Evolutionary conservation across 2,113 vertebrate genomes (phyloP).

Genomic region (Isichthys henryi): DNA sequence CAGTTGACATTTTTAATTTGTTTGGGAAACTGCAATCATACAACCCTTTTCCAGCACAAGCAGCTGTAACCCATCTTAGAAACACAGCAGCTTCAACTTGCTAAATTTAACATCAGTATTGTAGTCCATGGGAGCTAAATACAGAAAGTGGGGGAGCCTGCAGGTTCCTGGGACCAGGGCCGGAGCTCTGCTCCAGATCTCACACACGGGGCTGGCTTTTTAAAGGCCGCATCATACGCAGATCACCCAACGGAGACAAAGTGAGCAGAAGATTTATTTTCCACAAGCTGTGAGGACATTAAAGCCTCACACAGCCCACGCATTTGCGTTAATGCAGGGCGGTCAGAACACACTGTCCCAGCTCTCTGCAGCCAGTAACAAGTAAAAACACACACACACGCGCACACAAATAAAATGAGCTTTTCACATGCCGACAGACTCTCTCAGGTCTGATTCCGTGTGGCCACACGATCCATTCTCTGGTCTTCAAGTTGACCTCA

Average conservation of each 20-base stretch:
- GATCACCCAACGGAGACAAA: constrained; percentile 1
- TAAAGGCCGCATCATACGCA: neutral
- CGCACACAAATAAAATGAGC: neutral
- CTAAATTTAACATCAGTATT: neutral
- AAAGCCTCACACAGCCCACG: neutral
- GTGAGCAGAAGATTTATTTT: neutral
- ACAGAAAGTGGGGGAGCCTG: neutral
- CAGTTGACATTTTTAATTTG: neutral
- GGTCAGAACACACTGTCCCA: neutral
- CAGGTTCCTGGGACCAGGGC: neutral
- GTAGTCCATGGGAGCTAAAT: neutral
- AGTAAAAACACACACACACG: neutral
- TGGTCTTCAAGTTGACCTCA: neutral
- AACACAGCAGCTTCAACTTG: neutral
- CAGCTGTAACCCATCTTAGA: neutral
- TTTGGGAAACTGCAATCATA: neutral
- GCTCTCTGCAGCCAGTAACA: neutral
- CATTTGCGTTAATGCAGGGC: neutral
- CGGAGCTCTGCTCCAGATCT: neutral
- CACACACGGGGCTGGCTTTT: neutral
- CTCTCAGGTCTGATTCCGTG: neutral
- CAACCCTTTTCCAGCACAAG: neutral
- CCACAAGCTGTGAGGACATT: constrained; percentile 1
- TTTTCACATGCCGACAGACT: neutral
- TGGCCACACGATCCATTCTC: neutral